phyloP scores from a whole-genome alignment of 2,113 vertebrate species.

The Nannobrachium achirus region DNA sequence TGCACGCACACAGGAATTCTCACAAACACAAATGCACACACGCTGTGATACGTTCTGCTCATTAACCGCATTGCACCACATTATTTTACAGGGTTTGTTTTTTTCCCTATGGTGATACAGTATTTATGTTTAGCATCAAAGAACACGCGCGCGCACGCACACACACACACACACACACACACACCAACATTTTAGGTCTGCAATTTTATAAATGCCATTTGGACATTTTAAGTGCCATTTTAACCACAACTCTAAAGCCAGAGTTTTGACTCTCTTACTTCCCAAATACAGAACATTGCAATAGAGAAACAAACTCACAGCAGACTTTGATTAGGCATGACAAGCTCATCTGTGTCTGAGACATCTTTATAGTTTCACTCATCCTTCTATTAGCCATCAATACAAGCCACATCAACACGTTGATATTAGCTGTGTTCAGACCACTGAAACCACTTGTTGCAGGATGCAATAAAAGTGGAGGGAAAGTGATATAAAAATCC shows the following conservation, averaged over 20 bases:
- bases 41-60: slow-evolving; percentile 53
- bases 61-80: slow-evolving; percentile 64
- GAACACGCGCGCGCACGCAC: background rate
- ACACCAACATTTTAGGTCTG: background rate
- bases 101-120: slow-evolving; percentile 50
- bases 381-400: slow-evolving; percentile 15
- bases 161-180: slow-evolving; percentile 14
- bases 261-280: background rate
- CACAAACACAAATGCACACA: slow-evolving; percentile 5
- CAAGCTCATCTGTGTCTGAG: slow-evolving; percentile 20
- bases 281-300: slow-evolving; percentile 34
- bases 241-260: no score
- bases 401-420: background rate
- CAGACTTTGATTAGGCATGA: slow-evolving; percentile 28
- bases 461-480: slow-evolving; percentile 49
- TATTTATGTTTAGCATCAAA: slow-evolving; percentile 49
- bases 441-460: slow-evolving; percentile 28
- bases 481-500: slow-evolving; percentile 29
- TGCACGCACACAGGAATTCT: no score
- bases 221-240: no score
- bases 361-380: slow-evolving; percentile 36
- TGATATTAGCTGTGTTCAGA: slow-evolving; percentile 12
- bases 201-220: no score
- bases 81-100: slow-evolving; percentile 58
- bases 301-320: slow-evolving; percentile 43